Percentiles rank a stretch among this genome's conserved stretches.
Conservation (phyloP, 2,797 vertebrate genomes). For the Scarus forsteni region DNA sequence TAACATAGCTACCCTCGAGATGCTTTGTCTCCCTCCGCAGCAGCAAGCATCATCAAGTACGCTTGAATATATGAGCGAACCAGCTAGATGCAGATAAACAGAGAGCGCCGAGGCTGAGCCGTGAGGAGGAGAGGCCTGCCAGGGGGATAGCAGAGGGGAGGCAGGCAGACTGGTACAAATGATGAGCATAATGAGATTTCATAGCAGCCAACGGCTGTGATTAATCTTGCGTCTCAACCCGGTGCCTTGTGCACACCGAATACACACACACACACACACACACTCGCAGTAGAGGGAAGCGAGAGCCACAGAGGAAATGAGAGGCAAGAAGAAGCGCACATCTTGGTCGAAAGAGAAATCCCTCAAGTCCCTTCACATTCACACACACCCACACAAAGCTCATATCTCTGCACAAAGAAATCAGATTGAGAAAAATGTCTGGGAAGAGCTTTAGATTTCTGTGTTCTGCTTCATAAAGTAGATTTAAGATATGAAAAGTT, state of each 20-base stretch:
- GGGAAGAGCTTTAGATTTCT: conserved; percentile 40
- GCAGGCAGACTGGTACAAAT: conserved; percentile 80
- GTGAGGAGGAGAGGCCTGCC: conserved; percentile 49
- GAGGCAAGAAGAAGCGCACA: conserved; percentile 64
- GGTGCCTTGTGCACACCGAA: conserved; percentile 43
- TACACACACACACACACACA: conserved; percentile 43
- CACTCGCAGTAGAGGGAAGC: conserved; percentile 30
- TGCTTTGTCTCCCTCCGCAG: conserved; percentile 32
- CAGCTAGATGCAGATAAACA: conserved; percentile 62
- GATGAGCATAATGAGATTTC: conserved; percentile 88
- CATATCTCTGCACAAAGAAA: conserved; percentile 37
- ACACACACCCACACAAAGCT: conserved; percentile 15
- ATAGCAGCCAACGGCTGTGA: conserved; percentile 84
- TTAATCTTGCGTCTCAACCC: conserved; percentile 81
- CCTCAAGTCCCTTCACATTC: conserved; percentile 52
- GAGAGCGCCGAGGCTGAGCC: conserved; percentile 41
- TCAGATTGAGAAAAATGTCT: conserved; percentile 46
- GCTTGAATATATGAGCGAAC: conserved; percentile 41
- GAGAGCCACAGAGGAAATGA: conserved; percentile 76
- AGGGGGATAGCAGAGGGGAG: conserved; percentile 57
- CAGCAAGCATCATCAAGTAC: conserved; percentile 29
- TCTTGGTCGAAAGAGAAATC: conserved; percentile 63
- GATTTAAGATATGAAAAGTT: conserved; percentile 25
- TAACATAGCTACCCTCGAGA: conserved; percentile 46
- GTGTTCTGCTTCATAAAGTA: conserved; percentile 39